Base-by-base conservation (phyloP, 1,140 invertebrate species). In the Parapsyche elsis region DNA sequence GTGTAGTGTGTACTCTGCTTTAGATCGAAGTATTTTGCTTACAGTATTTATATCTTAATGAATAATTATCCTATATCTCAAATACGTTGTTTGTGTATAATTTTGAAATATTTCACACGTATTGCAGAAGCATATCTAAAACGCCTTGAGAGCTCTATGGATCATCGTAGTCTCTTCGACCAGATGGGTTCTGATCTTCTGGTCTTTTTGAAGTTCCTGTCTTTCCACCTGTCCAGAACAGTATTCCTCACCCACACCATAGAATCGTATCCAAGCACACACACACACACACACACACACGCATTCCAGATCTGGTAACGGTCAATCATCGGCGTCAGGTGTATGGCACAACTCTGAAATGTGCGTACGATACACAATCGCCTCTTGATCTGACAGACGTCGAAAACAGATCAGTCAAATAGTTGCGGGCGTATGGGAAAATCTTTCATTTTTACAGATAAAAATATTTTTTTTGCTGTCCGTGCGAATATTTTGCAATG, bases 321-420 rank as follows among this genome's bases (percentile, higher is more conserved):
- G 57, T 77, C 75, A 16, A 46, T 77, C 75, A 24, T 77, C 75
- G 59, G 30, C 57, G 26, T 64, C 71, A 46, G 57, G 24, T 45
- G 30, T 45, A 57, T 59, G 44, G 57, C 75, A 77, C 64, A 61
- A 64, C 57, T 45, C n/a, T 19, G 30, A 77, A 49, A 77, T 64
- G 26, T 64, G 38, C 53, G 57, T 24, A 14, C 53, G 75, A 77
- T 77, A 77, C 53, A 77, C 75, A 77, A 64, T 77, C 75, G 44
- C 57, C 75, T 59, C 75, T 77, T 59, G 75, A 77, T 77, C 75
- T 64, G 75, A 77, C 57, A 77, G 57, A 77, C 46, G 45, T 77
- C 59, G 75, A 77, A 77, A 77, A 77, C 75, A 64, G 21, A 77
- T 77, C 75, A 64, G 49, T 77, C 75, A 77, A 61, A 38, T 38